Evolutionary conservation across 2,888 invertebrate species (phyloP).

Genomic region (Oasisia sp.): DNA sequence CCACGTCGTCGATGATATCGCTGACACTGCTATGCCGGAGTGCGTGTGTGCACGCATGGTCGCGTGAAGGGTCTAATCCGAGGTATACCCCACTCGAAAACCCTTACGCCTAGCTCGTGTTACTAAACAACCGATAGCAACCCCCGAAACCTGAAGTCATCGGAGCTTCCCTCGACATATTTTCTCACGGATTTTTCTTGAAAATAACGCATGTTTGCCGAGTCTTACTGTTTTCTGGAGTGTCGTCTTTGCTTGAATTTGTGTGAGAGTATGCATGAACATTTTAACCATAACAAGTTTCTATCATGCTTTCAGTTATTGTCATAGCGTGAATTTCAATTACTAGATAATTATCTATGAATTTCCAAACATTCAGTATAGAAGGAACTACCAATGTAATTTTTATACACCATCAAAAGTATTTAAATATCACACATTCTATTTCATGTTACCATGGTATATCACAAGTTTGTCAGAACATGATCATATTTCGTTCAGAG

Average conservation of each 20-base stretch:
- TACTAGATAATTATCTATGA: neutral
- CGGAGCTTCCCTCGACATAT: neutral
- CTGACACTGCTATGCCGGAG: neutral
- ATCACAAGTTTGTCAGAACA: neutral
- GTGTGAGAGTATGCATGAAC: no score
- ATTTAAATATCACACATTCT: neutral
- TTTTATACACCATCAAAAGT: neutral
- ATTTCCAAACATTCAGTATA: no score
- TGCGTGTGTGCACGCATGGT: neutral
- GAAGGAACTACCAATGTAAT: neutral
- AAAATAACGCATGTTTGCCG: neutral
- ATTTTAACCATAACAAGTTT: no score
- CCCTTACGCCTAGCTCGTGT: neutral
- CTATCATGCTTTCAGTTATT: no score
- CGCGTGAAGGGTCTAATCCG: neutral
- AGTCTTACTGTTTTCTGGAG: no score
- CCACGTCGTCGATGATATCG: neutral
- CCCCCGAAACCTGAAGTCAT: neutral
- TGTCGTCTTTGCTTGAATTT: no score
- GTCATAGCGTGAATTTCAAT: no score
- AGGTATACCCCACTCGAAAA: neutral
- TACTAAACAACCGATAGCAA: neutral
- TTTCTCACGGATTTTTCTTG: neutral
- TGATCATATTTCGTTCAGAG: no score
- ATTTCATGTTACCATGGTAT: neutral